phyloP scores from a whole-genome alignment of 2,797 vertebrate species.

The Chiroxiphia lanceolata region DNA sequence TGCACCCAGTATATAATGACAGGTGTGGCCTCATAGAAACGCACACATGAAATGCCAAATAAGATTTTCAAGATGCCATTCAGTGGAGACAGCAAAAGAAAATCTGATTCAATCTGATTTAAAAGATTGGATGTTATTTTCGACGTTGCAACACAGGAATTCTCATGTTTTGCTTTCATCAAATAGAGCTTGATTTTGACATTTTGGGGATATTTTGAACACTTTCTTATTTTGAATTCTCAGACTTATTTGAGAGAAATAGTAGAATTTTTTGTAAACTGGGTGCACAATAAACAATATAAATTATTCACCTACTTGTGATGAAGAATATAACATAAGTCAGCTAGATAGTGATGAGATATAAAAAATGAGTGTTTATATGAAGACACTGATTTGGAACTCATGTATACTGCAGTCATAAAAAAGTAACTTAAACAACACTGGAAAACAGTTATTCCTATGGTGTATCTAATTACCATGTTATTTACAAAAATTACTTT shows the following conservation, averaged over 20 bases:
- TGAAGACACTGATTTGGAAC: not conserved
- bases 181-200: not conserved
- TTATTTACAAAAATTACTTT: not conserved
- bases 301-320: not conserved
- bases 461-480: not conserved
- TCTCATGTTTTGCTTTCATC: not conserved
- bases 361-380: not conserved
- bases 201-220: not conserved
- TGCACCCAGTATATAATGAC: not conserved
- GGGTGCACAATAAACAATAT: not conserved
- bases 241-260: not conserved
- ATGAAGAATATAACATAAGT: not conserved
- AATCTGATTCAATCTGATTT: not conserved
- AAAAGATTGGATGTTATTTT: not conserved
- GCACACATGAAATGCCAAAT: not conserved
- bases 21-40: not conserved
- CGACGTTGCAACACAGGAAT: not conserved
- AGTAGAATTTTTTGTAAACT: not conserved
- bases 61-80: not conserved
- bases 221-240: not conserved
- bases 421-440: not conserved
- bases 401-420: not conserved
- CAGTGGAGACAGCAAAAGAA: not conserved
- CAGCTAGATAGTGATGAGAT: not conserved
- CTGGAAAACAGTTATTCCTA: not conserved